These are phyloP conservation scores for Bradypodion pumilum DNA, from an alignment of 2,797 vertebrate genomes.

Conservation along the genomic window DNA sequence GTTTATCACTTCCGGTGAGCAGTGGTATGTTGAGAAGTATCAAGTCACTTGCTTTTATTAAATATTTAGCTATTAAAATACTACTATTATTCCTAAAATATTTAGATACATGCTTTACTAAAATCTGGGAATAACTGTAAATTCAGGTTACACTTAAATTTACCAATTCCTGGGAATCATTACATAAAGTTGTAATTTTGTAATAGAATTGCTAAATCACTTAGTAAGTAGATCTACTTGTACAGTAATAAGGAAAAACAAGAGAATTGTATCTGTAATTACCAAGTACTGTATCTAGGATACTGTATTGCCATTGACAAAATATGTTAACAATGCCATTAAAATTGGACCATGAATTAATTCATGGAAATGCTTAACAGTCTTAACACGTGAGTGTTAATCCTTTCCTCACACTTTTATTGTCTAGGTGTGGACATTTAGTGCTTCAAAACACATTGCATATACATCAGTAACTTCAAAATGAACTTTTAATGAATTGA, in stretches of 20 bases:
- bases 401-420: slow-evolving; percentile 69
- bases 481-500: slow-evolving; percentile 26
- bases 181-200: neutral
- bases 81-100: neutral
- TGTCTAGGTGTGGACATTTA: slow-evolving; percentile 66
- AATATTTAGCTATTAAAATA: neutral
- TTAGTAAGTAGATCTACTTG: neutral
- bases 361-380: slow-evolving; percentile 38
- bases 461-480: slow-evolving; percentile 52
- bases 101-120: neutral
- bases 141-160: neutral
- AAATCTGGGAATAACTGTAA: neutral
- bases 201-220: neutral
- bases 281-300: neutral
- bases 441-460: slow-evolving; percentile 49
- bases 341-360: slow-evolving; percentile 44
- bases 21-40: neutral
- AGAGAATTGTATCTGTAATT: neutral
- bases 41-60: neutral
- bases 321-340: slow-evolving; percentile 39
- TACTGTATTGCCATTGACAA: slow-evolving; percentile 11
- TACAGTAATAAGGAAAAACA: slow-evolving; percentile 14
- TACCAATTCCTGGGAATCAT: neutral
- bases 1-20: neutral
- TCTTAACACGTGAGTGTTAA: slow-evolving; percentile 30